Base-by-base conservation (phyloP, 2,113 vertebrate genomes). In the Hippolais icterina region DNA sequence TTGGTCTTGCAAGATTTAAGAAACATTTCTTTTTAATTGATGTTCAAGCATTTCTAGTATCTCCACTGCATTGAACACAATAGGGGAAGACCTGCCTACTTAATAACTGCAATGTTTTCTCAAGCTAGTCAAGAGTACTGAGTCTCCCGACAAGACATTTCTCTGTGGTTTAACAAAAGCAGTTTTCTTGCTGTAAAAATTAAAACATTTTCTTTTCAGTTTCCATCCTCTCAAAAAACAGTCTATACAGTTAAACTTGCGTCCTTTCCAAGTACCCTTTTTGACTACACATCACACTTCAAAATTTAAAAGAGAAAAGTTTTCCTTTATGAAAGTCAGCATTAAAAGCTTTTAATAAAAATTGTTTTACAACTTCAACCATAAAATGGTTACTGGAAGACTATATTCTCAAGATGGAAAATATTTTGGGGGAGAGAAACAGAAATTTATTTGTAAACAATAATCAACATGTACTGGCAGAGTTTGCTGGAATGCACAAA, bases 401-500 rank as follows among this genome's bases (percentile, higher is more conserved):
- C 41, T 77, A 28, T 25, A 57, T 75, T 64, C 22, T 63, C 59
- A 60, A 87, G 28, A 79, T 7, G 37, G 8, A 75, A 89, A 78
- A 49, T 57, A 83, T 42, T 57, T 49, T 29, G 14, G 5, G 10
- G 33, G 7, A 79, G 20, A 78, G 19, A 37, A n/a, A 71, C 11
- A 61, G 61, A 63, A 78, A 77, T 66, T 52, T 84, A 39, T 50
- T 87, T 82, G 23, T 50, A 91, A 94, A 54, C 50, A 93, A 71
- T 63, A 79, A 53, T 91, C 63, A 94, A 85, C 47, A 75, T 33
- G 17, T 53, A 60, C 71, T 74, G 29, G 76, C 41, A 97, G 81
- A 90, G 85, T 59, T 86, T 49, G n/a, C 12, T 23, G 71, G 59
- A 94, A 96, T 59, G 74, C 25, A 63, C 50, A 94, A 95, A 94